Percentiles rank a stretch among this genome's conserved stretches.
phyloP scores from a whole-genome alignment of 2,888 invertebrate species.

The Bimastos eiseni region DNA sequence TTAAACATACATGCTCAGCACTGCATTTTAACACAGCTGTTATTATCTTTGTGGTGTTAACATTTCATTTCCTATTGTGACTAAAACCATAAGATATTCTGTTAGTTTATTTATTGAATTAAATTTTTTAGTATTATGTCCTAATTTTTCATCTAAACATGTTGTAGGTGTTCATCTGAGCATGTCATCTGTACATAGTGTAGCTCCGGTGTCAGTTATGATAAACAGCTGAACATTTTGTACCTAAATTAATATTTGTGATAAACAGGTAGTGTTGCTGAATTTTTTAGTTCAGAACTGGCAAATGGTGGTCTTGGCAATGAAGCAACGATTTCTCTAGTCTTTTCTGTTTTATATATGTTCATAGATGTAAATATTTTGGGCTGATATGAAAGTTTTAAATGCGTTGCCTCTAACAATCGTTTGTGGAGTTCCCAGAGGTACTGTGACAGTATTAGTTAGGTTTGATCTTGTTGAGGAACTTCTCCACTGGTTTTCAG shows the following conservation, averaged over 20 bases:
- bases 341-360: neutral
- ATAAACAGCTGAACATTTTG: neutral
- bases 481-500: neutral
- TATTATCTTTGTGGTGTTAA: neutral
- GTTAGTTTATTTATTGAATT: neutral
- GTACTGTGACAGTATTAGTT: too few relatives aligned
- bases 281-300: neutral
- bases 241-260: neutral
- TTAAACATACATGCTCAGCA: neutral
- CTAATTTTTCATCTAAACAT: neutral
- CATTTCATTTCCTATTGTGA: neutral
- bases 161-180: neutral
- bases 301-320: neutral
- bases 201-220: neutral
- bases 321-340: neutral
- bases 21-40: neutral
- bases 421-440: neutral
- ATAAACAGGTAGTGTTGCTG: neutral
- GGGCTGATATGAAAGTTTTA: neutral
- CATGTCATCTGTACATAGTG: neutral
- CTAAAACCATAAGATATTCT: neutral
- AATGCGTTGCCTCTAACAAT: neutral
- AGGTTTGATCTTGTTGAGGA: neutral
- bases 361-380: neutral
- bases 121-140: neutral